These are phyloP conservation scores for Liolophura sinensis DNA, from an alignment of 1,140 invertebrate genomes.

Conservation along the genomic window DNA sequence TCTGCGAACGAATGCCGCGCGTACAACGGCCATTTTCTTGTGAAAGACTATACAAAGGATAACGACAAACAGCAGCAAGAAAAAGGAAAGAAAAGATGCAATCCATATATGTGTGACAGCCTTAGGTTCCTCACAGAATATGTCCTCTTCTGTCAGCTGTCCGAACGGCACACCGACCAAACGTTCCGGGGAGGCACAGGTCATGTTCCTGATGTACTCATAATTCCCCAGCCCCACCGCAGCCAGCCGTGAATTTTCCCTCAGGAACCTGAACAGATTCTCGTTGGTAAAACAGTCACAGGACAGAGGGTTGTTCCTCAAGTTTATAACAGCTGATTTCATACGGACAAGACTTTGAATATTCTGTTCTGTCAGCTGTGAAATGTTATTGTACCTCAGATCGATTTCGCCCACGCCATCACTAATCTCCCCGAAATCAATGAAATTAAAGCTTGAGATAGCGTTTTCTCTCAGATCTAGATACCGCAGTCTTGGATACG, in stretches of 20 bases:
- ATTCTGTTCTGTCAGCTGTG: conserved; percentile 15
- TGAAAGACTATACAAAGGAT: conserved; percentile 24
- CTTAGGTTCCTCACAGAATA: conserved; percentile 14
- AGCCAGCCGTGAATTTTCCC: no score
- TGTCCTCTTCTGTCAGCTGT: conserved; percentile 8
- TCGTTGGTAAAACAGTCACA: conserved; percentile 21
- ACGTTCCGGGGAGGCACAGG: conserved; percentile 18
- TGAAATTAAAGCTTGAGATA: conserved; percentile 16
- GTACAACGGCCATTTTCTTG: conserved; percentile 32
- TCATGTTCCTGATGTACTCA: conserved; percentile 23
- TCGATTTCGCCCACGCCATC: conserved; percentile 18
- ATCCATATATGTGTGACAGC: conserved; percentile 10
- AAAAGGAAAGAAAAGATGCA: conserved; percentile 23
- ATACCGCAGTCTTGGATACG: conserved; percentile 26
- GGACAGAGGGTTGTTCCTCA: conserved; percentile 28
- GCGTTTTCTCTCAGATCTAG: conserved; percentile 32
- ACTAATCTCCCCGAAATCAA: conserved; percentile 5
- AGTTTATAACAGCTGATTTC: conserved; percentile 24
- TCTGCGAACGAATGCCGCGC: background rate
- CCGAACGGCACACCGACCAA: conserved; percentile 17
- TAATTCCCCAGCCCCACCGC: conserved; percentile 12
- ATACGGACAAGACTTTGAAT: conserved; percentile 18
- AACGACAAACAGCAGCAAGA: conserved; percentile 21
- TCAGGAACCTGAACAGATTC: no score
- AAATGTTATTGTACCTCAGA: conserved; percentile 29